Base-by-base conservation (phyloP, 2,888 invertebrate species). In the Nemotelus pantherinus region DNA sequence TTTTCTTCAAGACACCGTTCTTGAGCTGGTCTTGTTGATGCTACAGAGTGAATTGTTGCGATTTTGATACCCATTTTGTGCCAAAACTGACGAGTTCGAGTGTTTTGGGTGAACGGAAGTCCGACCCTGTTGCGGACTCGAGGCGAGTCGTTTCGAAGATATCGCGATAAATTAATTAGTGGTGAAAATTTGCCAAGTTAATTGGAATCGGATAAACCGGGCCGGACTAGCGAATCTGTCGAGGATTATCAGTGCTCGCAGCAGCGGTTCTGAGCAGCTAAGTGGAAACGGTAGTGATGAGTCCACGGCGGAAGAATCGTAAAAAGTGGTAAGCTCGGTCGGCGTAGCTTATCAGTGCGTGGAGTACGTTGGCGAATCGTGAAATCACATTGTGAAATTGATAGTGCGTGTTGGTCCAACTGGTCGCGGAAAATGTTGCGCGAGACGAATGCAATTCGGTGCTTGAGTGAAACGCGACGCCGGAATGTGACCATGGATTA, bases 181-280 rank as follows among this genome's bases (percentile, higher is more conserved):
- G 63, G 39, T 39, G 63, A 63, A 63, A 43, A 43, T 63, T 39
- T 63, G 41, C 7, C 39, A 43, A 41, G 63, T 43, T 10, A 10
- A 57, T 57, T 57, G 57, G 25, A 1, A 57, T 57, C 57, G 10
- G 57, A 57, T 57, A 57, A 57, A 57, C 10, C 25, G 25, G 57
- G 10, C n/a, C 10, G 10, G 25, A 25, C 57, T 57, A 10, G 57
- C 25, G 10, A 25, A 25, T 10, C 57, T 57, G 5, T 10, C 53
- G 50, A 70, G 74, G 74, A 74, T 72, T 74, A 74, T 48, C 74
- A 60, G 74, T 74, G 74, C 10, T 41, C 63, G 39, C 47, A 25
- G n/a, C 55, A 25, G 2, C 10, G 65, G 9, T 65, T 45, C 10
- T 47, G 45, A n/a, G 25, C 25, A 25, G 25, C 25, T 25, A 25